A percentile compares a stretch with the other conserved stretches of the same genome.
phyloP scores from a whole-genome alignment of 2,113 vertebrate species.

The Petrocephalus microphthalmus region DNA sequence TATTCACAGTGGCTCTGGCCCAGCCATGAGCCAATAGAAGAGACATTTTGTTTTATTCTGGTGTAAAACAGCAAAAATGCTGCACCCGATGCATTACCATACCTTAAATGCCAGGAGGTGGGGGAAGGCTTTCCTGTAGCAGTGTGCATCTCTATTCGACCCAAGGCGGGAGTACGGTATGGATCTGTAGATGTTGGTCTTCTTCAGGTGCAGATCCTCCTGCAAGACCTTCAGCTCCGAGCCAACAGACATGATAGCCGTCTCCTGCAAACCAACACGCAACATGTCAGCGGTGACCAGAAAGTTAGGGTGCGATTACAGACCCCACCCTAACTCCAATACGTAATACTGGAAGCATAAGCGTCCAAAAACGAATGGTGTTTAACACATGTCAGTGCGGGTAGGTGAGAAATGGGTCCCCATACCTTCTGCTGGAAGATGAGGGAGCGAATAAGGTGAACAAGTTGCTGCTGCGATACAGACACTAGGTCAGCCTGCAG shows the following conservation, averaged over 20 bases:
- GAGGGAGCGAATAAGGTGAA: slow-evolving; percentile 53
- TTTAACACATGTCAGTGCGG: not conserved
- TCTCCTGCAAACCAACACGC: slow-evolving; percentile 35
- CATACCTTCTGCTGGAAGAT: slow-evolving; percentile 55
- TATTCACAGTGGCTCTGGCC: not conserved
- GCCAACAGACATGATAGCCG: slow-evolving; percentile 31
- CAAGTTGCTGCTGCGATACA: slow-evolving; percentile 52
- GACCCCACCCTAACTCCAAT: not conserved
- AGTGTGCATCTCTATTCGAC: slow-evolving; percentile 63
- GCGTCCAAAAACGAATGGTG: not conserved
- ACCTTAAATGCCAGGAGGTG: slow-evolving; percentile 61
- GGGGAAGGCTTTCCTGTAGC: slow-evolving; percentile 61
- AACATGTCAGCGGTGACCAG: not conserved
- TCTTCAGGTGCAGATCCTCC: slow-evolving; percentile 58
- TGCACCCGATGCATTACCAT: slow-evolving; percentile 13
- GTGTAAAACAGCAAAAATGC: not conserved
- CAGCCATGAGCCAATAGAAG: not conserved
- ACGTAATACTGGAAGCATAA: not conserved
- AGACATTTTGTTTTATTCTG: not conserved
- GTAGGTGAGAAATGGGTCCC: not conserved
- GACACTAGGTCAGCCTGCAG: slow-evolving; percentile 37
- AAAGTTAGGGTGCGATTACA: not conserved
- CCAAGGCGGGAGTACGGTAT: slow-evolving; percentile 60
- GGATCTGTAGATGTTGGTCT: slow-evolving; percentile 58
- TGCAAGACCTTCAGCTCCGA: slow-evolving; percentile 54